Evolutionary conservation across 2,888 invertebrate species (phyloP).

Genomic region (Priocnemis perturbator): DNA sequence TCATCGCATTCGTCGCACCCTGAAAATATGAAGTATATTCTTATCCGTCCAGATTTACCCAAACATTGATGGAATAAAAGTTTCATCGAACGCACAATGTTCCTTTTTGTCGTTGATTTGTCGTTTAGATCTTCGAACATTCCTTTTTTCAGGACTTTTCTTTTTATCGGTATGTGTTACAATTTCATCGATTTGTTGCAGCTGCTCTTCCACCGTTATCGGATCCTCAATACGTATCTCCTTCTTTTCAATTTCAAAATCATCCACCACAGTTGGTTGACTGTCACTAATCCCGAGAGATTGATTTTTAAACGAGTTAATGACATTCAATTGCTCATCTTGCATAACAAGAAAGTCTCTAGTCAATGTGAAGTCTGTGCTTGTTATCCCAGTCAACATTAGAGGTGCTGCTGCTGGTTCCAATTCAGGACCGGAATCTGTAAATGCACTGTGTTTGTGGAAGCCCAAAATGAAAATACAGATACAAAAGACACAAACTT

Average conservation of each 20-base stretch:
- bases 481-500: background rate
- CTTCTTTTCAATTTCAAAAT: conserved; percentile 41
- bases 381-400: conserved; percentile 69
- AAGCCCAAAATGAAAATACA: background rate
- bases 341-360: conserved; percentile 73
- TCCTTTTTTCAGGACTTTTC: conserved; percentile 49
- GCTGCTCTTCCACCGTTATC: conserved; percentile 14
- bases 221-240: conserved; percentile 37
- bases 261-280: conserved; percentile 31
- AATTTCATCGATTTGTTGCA: conserved; percentile 29
- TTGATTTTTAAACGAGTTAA: conserved; percentile 66
- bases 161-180: conserved; percentile 33
- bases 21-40: conserved; percentile 35
- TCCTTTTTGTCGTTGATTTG: conserved; percentile 65
- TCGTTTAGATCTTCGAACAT: conserved; percentile 62
- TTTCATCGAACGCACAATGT: conserved; percentile 55
- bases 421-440: conserved; percentile 66
- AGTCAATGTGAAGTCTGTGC: conserved; percentile 67
- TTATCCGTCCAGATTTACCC: background rate
- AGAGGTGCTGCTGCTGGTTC: conserved; percentile 66
- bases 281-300: conserved; percentile 56
- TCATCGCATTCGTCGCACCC: conserved; percentile 75
- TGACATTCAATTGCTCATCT: conserved; percentile 71
- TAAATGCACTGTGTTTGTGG: conserved; percentile 5
- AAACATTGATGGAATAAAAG: too few species aligned